Base-by-base conservation (phyloP, 2,113 vertebrate genomes). In the Zapornia atra region DNA sequence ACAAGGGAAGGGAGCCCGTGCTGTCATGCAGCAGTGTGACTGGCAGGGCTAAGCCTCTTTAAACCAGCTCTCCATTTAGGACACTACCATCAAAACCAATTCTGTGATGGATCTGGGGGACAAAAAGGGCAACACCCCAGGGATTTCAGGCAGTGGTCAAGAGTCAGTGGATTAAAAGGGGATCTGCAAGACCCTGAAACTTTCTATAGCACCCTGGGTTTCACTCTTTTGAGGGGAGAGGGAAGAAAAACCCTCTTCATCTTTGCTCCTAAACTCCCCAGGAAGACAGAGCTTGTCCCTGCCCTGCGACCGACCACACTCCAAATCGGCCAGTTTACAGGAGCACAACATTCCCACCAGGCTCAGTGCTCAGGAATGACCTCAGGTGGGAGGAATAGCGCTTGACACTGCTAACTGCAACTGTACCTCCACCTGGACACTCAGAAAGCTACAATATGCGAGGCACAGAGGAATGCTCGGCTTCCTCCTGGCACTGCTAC, bases 301-400 rank as follows among this genome's bases (percentile, higher is more conserved):
- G 42, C 18, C 53, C 54, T n/a, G 38, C 2, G 2, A 29, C 12
- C 1, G 5, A 25, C 33, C 2, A 5, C 34, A 2, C 31, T 8
- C 40, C 46, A 46, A 25, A 48, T 53, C 10, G 0, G 11, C 4
- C 72, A 57, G 44, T 10, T 86, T 28, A 36, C 15, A 51, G 63
- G n/a, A 14, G 19, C 17, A 86, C 34, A 31, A 64, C 46, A 63
- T 68, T 66, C 44, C 65, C 4, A 6, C 34, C 28, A 22, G 54
- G 57, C 53, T 79, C 60, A 42, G 72, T 0, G 0, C 64, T 66
- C 42, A 40, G 81, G 18, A 83, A 61, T 15, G 7, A 57, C 36
- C 66, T 61, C 71, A 33, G 21, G 31, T 57, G 50, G 50, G 33
- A 89, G 31, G 40, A 80, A 22, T 10, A 64, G 50, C 26, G 18